Evolutionary conservation across 2,888 invertebrate genomes (phyloP), one percentile per base, ranked within the genome.

Genomic region (Aromia moschata): DNA sequence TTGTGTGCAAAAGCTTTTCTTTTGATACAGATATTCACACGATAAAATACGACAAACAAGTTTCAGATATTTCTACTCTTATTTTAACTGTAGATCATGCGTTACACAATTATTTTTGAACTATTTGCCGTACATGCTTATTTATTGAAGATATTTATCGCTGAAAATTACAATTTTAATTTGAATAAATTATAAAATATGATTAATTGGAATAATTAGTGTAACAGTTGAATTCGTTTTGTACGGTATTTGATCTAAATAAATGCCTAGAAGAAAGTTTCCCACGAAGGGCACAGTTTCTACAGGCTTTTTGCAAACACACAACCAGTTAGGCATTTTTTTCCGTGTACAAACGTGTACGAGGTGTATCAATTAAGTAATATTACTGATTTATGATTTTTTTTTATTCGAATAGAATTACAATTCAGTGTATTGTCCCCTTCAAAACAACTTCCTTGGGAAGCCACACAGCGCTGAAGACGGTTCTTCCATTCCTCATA

Each of bases 101-200:
- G 53, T 65, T 60, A 62, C 55, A 54, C 52, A 57, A 59, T 43
- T 51, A 40, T 65, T 65, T 61, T 56, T 61, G 36, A 54, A 52
- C 47, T 49, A 44, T 56, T 60, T 45, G 56, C 43, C 37, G n/a
- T n/a, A 57, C 36, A 41, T 16, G 37, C 52, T 37, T 49, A 20
- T 37, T 41, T 52, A 52, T 30, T 10, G 36, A 44, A 58, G 58
- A 64, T 58, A 58, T 62, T 45, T 60, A 65, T 62, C 53, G 56
- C 49, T 46, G 64, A 60, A 60, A 62, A 65, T 62, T 58, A 54
- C 56, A 51, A 62, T 60, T 65, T 62, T 58, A 60, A 65, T 65
- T 65, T 62, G 62, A 65, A 62, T 65, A 60, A 56, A 65, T 65
- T 65, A 65, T 65, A 56, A 55, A 56, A 52, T 54, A 40, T 54